A percentile compares a stretch with the other conserved stretches of the same genome.
Evolutionary conservation across 23 tunicate genomes (phyloP).

Genomic region (Styela clava): DNA sequence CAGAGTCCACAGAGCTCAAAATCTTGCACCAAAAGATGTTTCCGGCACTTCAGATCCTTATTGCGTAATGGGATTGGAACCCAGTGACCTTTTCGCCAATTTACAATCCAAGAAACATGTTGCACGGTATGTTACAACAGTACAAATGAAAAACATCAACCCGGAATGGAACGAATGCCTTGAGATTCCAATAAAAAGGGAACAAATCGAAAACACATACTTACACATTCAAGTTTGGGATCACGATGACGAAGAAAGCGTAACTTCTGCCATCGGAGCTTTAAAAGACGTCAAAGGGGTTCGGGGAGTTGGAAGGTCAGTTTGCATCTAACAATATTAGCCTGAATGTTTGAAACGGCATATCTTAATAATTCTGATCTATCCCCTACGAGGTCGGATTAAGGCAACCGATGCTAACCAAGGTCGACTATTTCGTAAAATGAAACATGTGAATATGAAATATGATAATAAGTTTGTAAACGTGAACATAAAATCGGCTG

Average conservation of each 20-base stretch:
- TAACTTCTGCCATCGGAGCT: conserved; percentile 16
- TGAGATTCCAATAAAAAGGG: conserved; percentile 47
- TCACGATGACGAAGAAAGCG: conserved; percentile 51
- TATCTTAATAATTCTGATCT: no score
- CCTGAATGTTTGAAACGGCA: background rate
- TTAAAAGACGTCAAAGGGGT: conserved; percentile 74
- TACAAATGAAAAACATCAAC: conserved; percentile 38
- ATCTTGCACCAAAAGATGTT: conserved; percentile 81
- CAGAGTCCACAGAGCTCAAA: conserved; percentile 57
- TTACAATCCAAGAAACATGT: conserved; percentile 31
- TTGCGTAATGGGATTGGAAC: conserved; percentile 56
- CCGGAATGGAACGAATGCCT: conserved; percentile 86
- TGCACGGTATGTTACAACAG: conserved; percentile 25
- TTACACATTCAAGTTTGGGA: conserved; percentile 92
- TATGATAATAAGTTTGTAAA: no score
- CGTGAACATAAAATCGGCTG: no score
- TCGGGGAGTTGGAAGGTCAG: conserved; percentile 76
- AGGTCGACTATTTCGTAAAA: no score
- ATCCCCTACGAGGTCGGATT: no score
- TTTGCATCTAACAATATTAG: background rate
- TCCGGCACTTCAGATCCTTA: conserved; percentile 91
- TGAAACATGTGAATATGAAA: no score
- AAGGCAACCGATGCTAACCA: no score
- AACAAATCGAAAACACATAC: conserved; percentile 30
- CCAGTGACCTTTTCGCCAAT: conserved; percentile 40